Evolutionary conservation across 1,140 invertebrate species (phyloP), one percentile per base, ranked within the genome.

Genomic region (Orius insidiosus): DNA sequence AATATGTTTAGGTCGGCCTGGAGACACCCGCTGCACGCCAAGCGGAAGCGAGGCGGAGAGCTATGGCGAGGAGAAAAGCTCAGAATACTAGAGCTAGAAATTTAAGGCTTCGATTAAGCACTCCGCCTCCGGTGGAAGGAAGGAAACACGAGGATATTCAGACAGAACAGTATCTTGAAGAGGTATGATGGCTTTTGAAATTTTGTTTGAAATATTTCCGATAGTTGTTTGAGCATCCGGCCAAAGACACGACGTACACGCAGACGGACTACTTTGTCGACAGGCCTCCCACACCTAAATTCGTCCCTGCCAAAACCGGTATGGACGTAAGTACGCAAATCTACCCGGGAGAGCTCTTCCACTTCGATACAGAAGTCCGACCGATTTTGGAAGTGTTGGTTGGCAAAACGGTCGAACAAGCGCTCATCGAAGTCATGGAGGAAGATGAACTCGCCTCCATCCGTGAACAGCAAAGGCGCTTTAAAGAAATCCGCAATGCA

Each of bases 211-310:
- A 43, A 45, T 54, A 51, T 52, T 57, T n/a, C n/a, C n/a, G n/a
- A n/a, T 48, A 78, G 71, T 54, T 84, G 16, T 72, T 70, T 52
- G 75, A 78, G 46, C 74, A 76, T 55, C 78, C 78, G 24, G 31
- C 34, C 9, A 44, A 24, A 8, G 46, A 38, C 10, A 45, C 45
- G 3, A 48, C 49, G 2, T 39, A 34, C 49, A 80, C 80, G 19
- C 86, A 93, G 61, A 92, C 88, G 3, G 87, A 92, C 63, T 69
- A 84, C 47, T 85, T 84, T 61, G 59, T 82, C 15, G 84, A 92
- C 57, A 68, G 80, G 54, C 85, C 86, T 1, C 64, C 68, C 24
- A 72, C 72, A 6, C 86, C 86, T 0, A 60, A 73, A 2, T 84
- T 78, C 59, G 71, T 81, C 47, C 78, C 82, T 6, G 72, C 74